Evolutionary conservation across 2,888 invertebrate species (phyloP).

Genomic region (Diadromus collaris): DNA sequence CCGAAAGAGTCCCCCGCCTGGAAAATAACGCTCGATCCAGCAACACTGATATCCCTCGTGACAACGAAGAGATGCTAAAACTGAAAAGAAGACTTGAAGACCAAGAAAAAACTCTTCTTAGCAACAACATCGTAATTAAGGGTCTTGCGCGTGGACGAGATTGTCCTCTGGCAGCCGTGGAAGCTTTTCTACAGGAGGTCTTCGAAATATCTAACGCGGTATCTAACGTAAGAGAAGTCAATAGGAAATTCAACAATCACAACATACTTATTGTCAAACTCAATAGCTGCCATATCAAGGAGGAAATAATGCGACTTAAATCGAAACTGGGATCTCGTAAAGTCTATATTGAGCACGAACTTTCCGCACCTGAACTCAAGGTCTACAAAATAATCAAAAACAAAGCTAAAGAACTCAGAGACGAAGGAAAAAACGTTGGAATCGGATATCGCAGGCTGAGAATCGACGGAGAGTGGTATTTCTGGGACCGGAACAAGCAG

Average conservation of each 20-base stretch:
- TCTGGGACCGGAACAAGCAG: constrained; percentile 12
- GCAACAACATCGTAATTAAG: constrained; percentile 7
- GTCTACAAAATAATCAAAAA: constrained; percentile 9
- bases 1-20: not conserved
- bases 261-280: constrained; percentile 14
- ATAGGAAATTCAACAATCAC: not conserved
- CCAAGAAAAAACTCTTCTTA: not conserved
- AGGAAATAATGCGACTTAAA: constrained; percentile 25
- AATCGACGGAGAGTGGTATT: not conserved
- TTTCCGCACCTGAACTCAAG: constrained; percentile 1
- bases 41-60: not conserved
- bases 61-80: not conserved
- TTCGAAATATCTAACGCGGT: not conserved
- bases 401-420: constrained; percentile 13
- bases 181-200: not conserved
- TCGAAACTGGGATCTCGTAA: constrained; percentile 1
- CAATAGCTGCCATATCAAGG: not conserved
- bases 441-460: constrained; percentile 10
- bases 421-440: not conserved
- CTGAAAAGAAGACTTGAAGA: not conserved
- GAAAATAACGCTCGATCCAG: not conserved
- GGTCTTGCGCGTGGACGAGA: not conserved
- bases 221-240: not conserved
- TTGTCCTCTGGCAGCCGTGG: not conserved
- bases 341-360: constrained; percentile 11